Conservation (phyloP, 2,888 invertebrate genomes). For the Ornithoptera priamus region DNA sequence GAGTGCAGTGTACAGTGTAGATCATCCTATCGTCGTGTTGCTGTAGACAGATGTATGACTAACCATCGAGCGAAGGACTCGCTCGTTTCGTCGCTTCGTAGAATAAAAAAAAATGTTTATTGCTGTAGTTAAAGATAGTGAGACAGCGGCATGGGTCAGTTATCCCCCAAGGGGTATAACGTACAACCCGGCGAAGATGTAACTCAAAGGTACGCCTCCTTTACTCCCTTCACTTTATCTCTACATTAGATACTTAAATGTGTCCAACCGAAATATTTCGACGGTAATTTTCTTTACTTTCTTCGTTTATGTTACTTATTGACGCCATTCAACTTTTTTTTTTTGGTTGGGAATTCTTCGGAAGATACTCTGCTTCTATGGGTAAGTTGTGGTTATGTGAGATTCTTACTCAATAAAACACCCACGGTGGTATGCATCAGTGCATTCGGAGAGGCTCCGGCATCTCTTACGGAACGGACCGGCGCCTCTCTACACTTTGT, state of each 20-base stretch:
- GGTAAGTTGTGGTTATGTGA: too few relatives aligned
- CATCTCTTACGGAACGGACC: too few relatives aligned
- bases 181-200: slow-evolving; percentile 44
- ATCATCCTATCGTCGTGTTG: too few relatives aligned
- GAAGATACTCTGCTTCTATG: too few relatives aligned
- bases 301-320: not conserved
- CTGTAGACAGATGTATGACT: too few relatives aligned
- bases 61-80: too few relatives aligned
- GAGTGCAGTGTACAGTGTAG: too few relatives aligned
- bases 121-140: slow-evolving; percentile 26
- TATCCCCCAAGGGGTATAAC: slow-evolving; percentile 46
- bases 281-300: slow-evolving; percentile 6
- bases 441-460: too few relatives aligned
- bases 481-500: too few relatives aligned
- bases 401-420: too few relatives aligned
- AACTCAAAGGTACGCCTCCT: slow-evolving; percentile 44
- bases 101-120: not conserved
- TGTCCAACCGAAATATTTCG: slow-evolving; percentile 4
- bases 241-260: slow-evolving; percentile 11
- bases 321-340: not conserved
- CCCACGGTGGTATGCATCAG: too few relatives aligned
- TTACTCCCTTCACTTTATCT: slow-evolving; percentile 31
- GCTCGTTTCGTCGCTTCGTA: not conserved
- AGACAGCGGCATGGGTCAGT: slow-evolving; percentile 32
- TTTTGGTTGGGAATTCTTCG: too few relatives aligned